A percentile compares a stretch with the other conserved stretches of the same genome.
Conservation (phyloP, 2,113 vertebrate genomes). For the Australoheros scitulus region DNA sequence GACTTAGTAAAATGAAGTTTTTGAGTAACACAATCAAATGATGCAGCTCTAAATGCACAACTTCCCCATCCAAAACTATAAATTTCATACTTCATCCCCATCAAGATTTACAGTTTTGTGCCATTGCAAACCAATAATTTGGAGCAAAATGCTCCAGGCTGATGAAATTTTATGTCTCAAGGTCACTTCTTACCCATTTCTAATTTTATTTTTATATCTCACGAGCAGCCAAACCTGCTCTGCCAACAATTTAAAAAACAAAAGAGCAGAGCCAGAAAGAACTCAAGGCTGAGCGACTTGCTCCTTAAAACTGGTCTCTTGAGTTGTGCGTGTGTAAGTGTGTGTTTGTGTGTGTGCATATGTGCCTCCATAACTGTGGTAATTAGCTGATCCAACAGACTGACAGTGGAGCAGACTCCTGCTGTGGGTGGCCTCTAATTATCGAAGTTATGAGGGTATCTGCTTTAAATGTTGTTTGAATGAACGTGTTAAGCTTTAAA, state of each 20-base stretch:
- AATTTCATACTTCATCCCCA: background rate
- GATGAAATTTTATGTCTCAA: constrained; percentile 27
- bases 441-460: constrained; percentile 40
- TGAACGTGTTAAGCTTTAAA: background rate
- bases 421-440: constrained; percentile 57
- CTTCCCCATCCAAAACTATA: background rate
- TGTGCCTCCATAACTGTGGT: constrained; percentile 5
- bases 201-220: constrained; percentile 32
- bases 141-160: background rate
- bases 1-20: background rate
- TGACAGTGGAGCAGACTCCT: constrained; percentile 29
- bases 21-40: background rate
- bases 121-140: rapidly evolving
- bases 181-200: background rate
- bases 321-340: background rate
- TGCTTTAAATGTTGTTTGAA: background rate
- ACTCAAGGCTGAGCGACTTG: background rate
- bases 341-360: background rate
- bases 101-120: background rate
- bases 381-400: constrained; percentile 75
- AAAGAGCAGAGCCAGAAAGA: background rate
- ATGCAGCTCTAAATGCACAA: background rate
- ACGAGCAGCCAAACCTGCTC: constrained; percentile 9
- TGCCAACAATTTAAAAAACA: background rate
- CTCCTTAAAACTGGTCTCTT: constrained; percentile 19